Percentiles rank a stretch among this genome's conserved stretches.
Evolutionary conservation across 2,797 vertebrate species (phyloP).

Genomic region (Chelmon rostratus): DNA sequence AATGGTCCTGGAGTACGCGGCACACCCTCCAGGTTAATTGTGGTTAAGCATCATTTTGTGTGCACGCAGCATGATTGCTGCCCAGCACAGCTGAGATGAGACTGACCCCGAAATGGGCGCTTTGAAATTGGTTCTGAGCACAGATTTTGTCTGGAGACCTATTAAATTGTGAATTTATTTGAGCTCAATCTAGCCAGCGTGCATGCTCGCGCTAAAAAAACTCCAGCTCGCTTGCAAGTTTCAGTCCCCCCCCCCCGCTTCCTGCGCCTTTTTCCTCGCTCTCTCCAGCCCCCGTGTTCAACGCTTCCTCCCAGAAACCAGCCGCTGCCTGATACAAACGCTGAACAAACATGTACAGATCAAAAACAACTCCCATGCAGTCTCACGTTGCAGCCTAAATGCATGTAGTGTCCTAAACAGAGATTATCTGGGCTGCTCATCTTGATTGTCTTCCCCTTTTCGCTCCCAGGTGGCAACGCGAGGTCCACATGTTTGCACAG

Average conservation of each 20-base stretch:
- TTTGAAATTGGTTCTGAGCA: constrained; percentile 73
- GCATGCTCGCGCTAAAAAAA: constrained; percentile 34
- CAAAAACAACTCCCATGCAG: constrained; percentile 75
- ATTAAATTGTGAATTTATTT: constrained; percentile 73
- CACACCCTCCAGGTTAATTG: constrained; percentile 81
- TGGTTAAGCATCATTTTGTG: constrained; percentile 83
- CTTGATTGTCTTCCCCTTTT: constrained; percentile 83
- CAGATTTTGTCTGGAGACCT: constrained; percentile 67
- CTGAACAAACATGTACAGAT: constrained; percentile 80
- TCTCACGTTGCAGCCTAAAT: constrained; percentile 82
- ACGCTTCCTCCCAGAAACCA: constrained; percentile 42
- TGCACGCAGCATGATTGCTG: constrained; percentile 64
- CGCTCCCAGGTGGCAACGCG: constrained; percentile 77
- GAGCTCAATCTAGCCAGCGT: constrained; percentile 43
- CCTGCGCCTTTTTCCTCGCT: neutral
- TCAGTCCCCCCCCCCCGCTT: constrained; percentile 3
- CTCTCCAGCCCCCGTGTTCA: constrained; percentile 12
- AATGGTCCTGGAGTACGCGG: constrained; percentile 67
- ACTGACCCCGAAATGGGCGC: constrained; percentile 69
- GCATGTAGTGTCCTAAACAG: constrained; percentile 81
- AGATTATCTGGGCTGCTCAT: constrained; percentile 82
- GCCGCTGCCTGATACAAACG: constrained; percentile 57
- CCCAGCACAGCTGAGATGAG: constrained; percentile 79
- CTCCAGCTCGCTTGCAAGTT: constrained; percentile 34
- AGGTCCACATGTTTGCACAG: constrained; percentile 83